Evolutionary conservation across 2,888 invertebrate genomes (phyloP).

Genomic region (Platynereis dumerilii): DNA sequence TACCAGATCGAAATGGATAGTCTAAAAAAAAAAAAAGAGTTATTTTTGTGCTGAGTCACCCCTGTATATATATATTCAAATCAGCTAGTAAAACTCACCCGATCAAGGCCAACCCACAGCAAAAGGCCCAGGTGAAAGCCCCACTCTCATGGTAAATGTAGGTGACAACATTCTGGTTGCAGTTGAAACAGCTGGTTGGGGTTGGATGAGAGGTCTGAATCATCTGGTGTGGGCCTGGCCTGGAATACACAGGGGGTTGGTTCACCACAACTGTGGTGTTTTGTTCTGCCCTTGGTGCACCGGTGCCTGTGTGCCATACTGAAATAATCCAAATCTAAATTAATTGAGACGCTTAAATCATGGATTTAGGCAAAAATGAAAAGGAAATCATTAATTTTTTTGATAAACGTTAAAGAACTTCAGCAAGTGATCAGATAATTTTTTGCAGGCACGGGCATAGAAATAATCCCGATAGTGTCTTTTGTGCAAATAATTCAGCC

Average conservation of each 20-base stretch:
- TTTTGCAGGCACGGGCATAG: too few relatives aligned
- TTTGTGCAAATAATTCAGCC: too few relatives aligned
- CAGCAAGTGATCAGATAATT: too few relatives aligned
- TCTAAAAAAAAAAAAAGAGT: too few relatives aligned
- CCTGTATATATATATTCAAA: neutral
- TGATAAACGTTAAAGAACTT: too few relatives aligned
- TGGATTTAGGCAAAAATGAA: too few relatives aligned
- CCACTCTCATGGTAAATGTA: conserved; percentile 33
- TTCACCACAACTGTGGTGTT: conserved; percentile 16
- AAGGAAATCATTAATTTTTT: too few relatives aligned
- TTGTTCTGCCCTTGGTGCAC: conserved; percentile 8
- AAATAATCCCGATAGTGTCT: too few relatives aligned
- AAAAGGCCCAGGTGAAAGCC: conserved; percentile 30
- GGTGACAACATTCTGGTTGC: conserved; percentile 31
- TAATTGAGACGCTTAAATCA: too few relatives aligned
- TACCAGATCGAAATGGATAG: too few relatives aligned
- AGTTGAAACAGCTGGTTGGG: conserved; percentile 30
- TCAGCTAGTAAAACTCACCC: conserved; percentile 28
- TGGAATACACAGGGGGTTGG: conserved; percentile 9
- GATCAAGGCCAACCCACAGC: conserved; percentile 20
- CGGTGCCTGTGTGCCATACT: conserved; percentile 14
- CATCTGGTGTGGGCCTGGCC: conserved; percentile 16
- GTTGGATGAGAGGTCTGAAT: conserved; percentile 19
- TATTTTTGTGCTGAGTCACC: too few relatives aligned
- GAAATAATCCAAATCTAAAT: too few relatives aligned